A percentile compares a stretch with the other conserved stretches of the same genome.
Conservation (phyloP, 1,140 invertebrate species). For the Lepidurus apus region DNA sequence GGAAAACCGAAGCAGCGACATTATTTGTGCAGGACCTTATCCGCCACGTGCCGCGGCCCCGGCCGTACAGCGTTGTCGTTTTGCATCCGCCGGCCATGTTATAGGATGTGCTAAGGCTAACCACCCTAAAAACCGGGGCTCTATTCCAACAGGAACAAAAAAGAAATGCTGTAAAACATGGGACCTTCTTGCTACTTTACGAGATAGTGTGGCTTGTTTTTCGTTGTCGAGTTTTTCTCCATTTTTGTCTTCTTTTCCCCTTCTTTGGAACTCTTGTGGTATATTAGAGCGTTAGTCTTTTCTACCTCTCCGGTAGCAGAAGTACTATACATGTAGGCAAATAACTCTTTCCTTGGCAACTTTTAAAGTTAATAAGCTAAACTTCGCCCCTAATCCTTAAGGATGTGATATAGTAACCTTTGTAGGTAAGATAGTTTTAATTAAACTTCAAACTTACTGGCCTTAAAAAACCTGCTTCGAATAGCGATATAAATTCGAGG, state of each 20-base stretch:
- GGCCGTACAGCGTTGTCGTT: not conserved
- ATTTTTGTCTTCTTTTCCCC: not conserved
- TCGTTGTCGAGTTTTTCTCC: not conserved
- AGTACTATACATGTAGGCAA: too few relatives aligned
- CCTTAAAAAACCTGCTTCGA: too few relatives aligned
- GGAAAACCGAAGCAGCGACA: not conserved
- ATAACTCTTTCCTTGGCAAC: too few relatives aligned
- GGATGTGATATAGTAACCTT: too few relatives aligned
- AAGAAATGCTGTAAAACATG: not conserved
- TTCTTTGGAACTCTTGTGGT: too few relatives aligned
- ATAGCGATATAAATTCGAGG: too few relatives aligned
- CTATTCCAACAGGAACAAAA: not conserved
- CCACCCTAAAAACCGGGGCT: not conserved
- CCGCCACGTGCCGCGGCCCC: not conserved
- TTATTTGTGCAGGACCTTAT: not conserved
- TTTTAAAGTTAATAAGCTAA: too few relatives aligned
- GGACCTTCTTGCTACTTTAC: not conserved
- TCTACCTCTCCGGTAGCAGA: too few relatives aligned
- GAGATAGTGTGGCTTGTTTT: not conserved
- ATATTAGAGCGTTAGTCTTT: too few relatives aligned
- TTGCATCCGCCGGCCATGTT: not conserved
- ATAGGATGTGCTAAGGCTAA: not conserved
- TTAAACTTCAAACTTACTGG: too few relatives aligned
- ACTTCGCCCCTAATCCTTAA: too few relatives aligned
- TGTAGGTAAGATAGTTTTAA: too few relatives aligned